Conservation (phyloP, 2,888 invertebrate genomes). For the Muschampia plurimacula region DNA sequence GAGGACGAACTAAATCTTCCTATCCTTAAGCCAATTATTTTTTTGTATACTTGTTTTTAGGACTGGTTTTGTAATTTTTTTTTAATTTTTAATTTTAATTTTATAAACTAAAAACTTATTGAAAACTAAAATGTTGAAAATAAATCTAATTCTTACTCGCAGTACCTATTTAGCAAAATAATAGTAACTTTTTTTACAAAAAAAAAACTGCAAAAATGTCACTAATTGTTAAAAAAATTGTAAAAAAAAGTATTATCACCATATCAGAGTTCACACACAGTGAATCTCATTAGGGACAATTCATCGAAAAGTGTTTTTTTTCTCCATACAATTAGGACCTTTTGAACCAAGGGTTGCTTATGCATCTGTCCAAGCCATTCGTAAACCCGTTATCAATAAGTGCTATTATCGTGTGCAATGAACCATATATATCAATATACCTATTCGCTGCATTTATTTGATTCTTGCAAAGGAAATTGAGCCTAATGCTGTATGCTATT, state of each 20-base stretch:
- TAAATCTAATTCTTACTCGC: no score
- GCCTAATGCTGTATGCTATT: neutral
- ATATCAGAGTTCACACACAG: slow-evolving; percentile 29
- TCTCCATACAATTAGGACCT: slow-evolving; percentile 44
- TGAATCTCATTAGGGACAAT: slow-evolving; percentile 43
- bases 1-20: no score
- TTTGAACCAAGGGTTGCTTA: slow-evolving; percentile 42
- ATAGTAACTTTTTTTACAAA: neutral
- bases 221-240: neutral
- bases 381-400: slow-evolving; percentile 32
- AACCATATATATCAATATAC: slow-evolving; percentile 20
- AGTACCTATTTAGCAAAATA: neutral
- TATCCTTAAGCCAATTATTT: no score
- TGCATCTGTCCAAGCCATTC: slow-evolving; percentile 45
- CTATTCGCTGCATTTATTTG: neutral
- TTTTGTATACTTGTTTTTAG: no score
- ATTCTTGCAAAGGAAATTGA: slow-evolving; percentile 20
- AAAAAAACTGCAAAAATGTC: no score
- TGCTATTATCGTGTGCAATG: slow-evolving; percentile 30
- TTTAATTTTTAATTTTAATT: no score
- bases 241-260: slow-evolving; percentile 3
- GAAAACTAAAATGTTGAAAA: no score
- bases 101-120: no score
- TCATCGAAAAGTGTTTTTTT: slow-evolving; percentile 40
- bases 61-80: no score